phyloP scores from a whole-genome alignment of 2,888 invertebrate genomes.

The Smittia aterrima region DNA sequence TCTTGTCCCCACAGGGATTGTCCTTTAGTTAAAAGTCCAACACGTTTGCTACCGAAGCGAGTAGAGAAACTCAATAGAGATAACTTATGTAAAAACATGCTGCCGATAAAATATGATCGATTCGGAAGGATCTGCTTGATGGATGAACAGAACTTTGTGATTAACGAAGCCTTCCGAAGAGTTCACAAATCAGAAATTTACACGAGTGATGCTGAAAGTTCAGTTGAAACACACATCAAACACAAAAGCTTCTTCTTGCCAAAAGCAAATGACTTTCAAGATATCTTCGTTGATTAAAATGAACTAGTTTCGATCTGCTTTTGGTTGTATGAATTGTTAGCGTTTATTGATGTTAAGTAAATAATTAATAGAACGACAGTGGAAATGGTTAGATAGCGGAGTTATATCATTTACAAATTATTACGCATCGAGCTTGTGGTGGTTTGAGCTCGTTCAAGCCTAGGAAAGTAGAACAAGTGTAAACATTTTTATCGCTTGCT shows the following conservation, averaged over 20 bases:
- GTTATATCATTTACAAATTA: too few relatives aligned
- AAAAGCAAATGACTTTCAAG: slow-evolving; percentile 25
- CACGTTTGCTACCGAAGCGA: not conserved
- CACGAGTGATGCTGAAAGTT: slow-evolving; percentile 28
- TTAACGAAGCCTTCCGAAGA: slow-evolving; percentile 21
- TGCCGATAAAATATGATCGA: slow-evolving; percentile 54
- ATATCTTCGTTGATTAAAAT: slow-evolving; percentile 31
- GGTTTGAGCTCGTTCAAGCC: too few relatives aligned
- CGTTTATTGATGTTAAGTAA: not conserved
- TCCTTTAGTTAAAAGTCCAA: slow-evolving; percentile 18
- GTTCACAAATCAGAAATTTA: not conserved
- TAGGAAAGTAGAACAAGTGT: too few relatives aligned
- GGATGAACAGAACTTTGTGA: slow-evolving; percentile 28
- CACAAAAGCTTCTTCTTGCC: slow-evolving; percentile 32
- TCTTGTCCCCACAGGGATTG: slow-evolving; percentile 22
- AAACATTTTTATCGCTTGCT: too few relatives aligned
- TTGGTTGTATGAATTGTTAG: not conserved
- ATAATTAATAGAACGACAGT: slow-evolving; percentile 11
- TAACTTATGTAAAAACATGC: slow-evolving; percentile 54
- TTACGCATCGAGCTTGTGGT: too few relatives aligned
- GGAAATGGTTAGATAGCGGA: too few relatives aligned
- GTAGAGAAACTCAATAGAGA: slow-evolving; percentile 42
- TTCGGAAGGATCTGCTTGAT: slow-evolving; percentile 51
- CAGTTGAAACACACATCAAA: slow-evolving; percentile 6
- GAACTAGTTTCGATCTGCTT: not conserved